Percentiles rank a stretch among this genome's conserved stretches.
These are phyloP conservation scores for Phrynosoma platyrhinos DNA, from an alignment of 2,113 vertebrate genomes.

Conservation along the genomic window DNA sequence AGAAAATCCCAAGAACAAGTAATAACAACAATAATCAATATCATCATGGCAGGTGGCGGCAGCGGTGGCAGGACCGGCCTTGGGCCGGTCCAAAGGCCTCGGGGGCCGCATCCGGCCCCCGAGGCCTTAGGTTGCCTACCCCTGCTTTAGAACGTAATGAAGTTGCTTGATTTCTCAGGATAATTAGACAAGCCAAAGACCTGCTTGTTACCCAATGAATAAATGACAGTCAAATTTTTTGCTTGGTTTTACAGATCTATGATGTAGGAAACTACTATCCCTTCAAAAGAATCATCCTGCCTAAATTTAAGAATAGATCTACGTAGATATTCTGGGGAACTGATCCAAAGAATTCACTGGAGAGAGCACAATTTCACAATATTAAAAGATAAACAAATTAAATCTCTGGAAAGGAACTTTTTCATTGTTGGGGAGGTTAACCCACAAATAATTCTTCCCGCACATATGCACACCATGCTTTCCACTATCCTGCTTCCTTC, in stretches of 20 bases:
- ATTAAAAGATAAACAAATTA: background rate
- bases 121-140: too few species aligned
- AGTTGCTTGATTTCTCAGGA: slow-evolving; percentile 45
- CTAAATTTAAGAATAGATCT: background rate
- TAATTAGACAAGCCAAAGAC: slow-evolving; percentile 48
- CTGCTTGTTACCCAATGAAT: slow-evolving; percentile 29
- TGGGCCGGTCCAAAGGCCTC: too few species aligned
- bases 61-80: too few species aligned
- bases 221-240: slow-evolving; percentile 40
- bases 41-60: too few species aligned
- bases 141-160: slow-evolving; percentile 40
- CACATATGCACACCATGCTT: slow-evolving; percentile 1
- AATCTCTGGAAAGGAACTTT: background rate
- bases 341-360: background rate
- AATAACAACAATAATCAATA: too few species aligned
- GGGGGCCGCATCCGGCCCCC: too few species aligned
- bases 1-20: too few species aligned
- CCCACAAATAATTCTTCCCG: background rate
- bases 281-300: slow-evolving; percentile 33
- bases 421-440: background rate
- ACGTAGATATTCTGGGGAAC: background rate
- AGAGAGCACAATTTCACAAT: background rate
- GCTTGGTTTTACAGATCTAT: background rate
- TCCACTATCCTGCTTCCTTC: background rate
- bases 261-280: slow-evolving; percentile 3